Evolutionary conservation across 2,797 vertebrate species (phyloP), one percentile per base, ranked within the genome.

Genomic region (Gouania willdenowi): DNA sequence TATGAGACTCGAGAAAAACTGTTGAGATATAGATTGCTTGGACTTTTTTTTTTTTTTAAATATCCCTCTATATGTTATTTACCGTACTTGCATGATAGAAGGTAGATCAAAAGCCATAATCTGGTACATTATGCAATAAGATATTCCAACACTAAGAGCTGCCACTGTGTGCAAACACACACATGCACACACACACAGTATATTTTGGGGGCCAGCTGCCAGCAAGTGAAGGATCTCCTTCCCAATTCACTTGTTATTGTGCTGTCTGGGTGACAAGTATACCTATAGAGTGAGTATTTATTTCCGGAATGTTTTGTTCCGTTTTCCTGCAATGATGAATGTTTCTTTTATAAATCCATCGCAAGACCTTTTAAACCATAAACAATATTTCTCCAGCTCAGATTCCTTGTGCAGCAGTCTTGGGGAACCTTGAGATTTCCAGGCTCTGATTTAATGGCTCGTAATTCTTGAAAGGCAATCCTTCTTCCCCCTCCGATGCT

Each of bases 361-460:
- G 83, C 75, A 62, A 71, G 79, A 83, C 79, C 85, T 90, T 90
- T 91, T 88, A 90, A 88, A 84, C 89, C 89, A 90, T 91, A 90
- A 91, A 94, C 91, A 91, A 97, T 97, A 93, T 94, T 94, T 97
- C 94, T 95, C 90, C 82, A 88, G 77, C 91, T 87, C 90, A 93
- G 92, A 95, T 91, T 92, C 92, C 92, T 94, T 94, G 93, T 90
- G 89, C 92, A 93, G 89, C 90, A 94, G 92, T 93, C 93, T 91
- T 91, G 87, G 91, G 91, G 92, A 97, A 96, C 95, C 95, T 98
- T 98, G 95, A 98, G 92, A 92, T 92, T 96, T 97, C 95, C 92
- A 90, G 79, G 84, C 3, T 8, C 83, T 96, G 95, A 98, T 98
- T 97, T 98, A 98, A 93, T 91, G 91, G 92, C 91, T 95, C 92